Evolutionary conservation across 2,888 invertebrate genomes (phyloP).

Genomic region (Cerastis rubricosa): DNA sequence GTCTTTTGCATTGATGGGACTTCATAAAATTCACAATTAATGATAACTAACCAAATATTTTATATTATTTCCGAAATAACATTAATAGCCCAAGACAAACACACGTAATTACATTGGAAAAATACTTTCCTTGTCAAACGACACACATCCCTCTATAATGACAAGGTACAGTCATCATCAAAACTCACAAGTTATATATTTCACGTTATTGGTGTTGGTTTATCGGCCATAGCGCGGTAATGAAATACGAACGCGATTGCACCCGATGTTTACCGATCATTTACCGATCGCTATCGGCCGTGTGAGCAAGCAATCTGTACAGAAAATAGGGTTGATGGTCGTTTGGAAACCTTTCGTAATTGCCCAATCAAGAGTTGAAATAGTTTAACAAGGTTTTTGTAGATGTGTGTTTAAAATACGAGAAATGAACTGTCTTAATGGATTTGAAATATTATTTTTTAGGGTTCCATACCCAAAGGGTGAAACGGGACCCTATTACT

Average conservation of each 20-base stretch:
- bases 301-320: slow-evolving; percentile 55
- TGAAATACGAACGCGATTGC: slow-evolving; percentile 68
- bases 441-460: too few species aligned
- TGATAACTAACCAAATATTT: too few species aligned
- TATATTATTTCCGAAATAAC: slow-evolving; percentile 34
- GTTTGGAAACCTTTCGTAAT: slow-evolving; percentile 46
- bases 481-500: too few species aligned
- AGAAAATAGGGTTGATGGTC: slow-evolving; percentile 56
- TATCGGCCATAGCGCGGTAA: slow-evolving; percentile 64
- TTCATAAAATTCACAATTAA: neutral
- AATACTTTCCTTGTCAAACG: slow-evolving; percentile 52
- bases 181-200: slow-evolving; percentile 66
- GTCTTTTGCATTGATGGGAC: neutral
- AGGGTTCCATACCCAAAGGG: too few species aligned
- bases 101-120: slow-evolving; percentile 50
- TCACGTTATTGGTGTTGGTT: slow-evolving; percentile 61
- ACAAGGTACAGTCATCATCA: slow-evolving; percentile 59
- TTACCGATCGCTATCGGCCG: slow-evolving; percentile 69
- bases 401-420: slow-evolving; percentile 1
- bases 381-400: neutral
- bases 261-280: slow-evolving; percentile 74
- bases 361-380: slow-evolving; percentile 31
- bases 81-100: slow-evolving; percentile 48
- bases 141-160: slow-evolving; percentile 43
- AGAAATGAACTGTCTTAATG: neutral